These are phyloP conservation scores for Alentia gelatinosa DNA, from an alignment of 2,888 invertebrate genomes.

Conservation along the genomic window DNA sequence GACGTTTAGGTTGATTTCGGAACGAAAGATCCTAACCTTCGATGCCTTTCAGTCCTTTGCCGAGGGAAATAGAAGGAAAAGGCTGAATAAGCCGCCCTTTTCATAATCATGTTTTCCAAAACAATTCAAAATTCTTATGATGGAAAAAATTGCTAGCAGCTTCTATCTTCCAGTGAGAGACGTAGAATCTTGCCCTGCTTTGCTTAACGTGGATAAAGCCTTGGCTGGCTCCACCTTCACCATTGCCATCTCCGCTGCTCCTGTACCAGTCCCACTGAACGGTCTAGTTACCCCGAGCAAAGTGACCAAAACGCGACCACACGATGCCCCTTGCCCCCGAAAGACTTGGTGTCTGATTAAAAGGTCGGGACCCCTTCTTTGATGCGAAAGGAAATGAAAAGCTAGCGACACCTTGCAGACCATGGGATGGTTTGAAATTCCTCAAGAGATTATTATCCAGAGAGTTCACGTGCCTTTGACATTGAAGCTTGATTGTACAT, in stretches of 20 bases:
- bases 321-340: not conserved
- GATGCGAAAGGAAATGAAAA: not conserved
- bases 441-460: constrained; percentile 14
- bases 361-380: not conserved
- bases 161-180: not conserved
- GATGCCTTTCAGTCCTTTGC: not conserved
- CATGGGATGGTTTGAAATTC: constrained; percentile 39
- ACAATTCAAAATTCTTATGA: not conserved
- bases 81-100: not conserved
- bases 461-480: constrained; percentile 54
- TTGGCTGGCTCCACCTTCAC: constrained; percentile 7
- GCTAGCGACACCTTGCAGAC: not conserved
- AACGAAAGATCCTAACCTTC: not conserved
- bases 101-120: not conserved
- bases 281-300: constrained; percentile 16
- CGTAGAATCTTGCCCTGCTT: constrained; percentile 7
- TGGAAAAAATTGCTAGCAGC: not conserved
- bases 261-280: not conserved
- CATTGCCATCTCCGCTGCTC: constrained; percentile 5
- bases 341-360: not conserved
- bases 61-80: not conserved
- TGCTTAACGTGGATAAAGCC: constrained; percentile 12
- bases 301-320: constrained; percentile 4
- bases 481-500: constrained; percentile 41
- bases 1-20: not conserved